These are phyloP conservation scores for Syngnathoides biaculeatus DNA, from an alignment of 2,113 vertebrate genomes.

Conservation along the genomic window DNA sequence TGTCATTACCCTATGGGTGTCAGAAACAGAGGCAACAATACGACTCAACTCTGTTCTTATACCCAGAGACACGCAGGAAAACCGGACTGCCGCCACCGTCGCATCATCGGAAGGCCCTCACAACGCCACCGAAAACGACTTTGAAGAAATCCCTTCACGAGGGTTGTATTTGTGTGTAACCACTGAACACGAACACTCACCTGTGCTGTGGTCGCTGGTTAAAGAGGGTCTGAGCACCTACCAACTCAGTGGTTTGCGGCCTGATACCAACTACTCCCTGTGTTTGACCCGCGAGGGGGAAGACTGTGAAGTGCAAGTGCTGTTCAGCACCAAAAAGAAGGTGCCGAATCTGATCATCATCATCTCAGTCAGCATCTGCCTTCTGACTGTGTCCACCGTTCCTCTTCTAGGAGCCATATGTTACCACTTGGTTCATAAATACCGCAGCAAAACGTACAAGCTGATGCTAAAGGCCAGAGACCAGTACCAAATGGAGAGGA, in stretches of 20 bases:
- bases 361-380: conserved; percentile 87
- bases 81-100: conserved; percentile 66
- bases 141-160: conserved; percentile 60
- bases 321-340: conserved; percentile 88
- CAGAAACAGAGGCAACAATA: conserved; percentile 86
- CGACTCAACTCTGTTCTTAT: conserved; percentile 88
- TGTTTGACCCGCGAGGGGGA: conserved; percentile 84
- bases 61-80: conserved; percentile 72
- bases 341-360: conserved; percentile 90
- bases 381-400: conserved; percentile 90
- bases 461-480: conserved; percentile 88
- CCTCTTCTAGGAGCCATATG: conserved; percentile 90
- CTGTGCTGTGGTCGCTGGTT: conserved; percentile 89
- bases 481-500: conserved; percentile 85
- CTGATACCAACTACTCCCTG: conserved; percentile 91
- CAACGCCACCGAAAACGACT: conserved; percentile 69
- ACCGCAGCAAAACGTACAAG: conserved; percentile 90
- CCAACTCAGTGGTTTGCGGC: conserved; percentile 81
- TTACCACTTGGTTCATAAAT: conserved; percentile 92
- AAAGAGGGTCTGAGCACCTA: conserved; percentile 86
- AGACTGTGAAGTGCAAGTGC: conserved; percentile 89
- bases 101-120: conserved; percentile 56
- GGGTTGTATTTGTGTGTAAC: conserved; percentile 86
- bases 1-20: conserved; percentile 87
- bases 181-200: conserved; percentile 68